phyloP scores from a whole-genome alignment of 2,888 invertebrate genomes.

The Ophion slaviceki region DNA sequence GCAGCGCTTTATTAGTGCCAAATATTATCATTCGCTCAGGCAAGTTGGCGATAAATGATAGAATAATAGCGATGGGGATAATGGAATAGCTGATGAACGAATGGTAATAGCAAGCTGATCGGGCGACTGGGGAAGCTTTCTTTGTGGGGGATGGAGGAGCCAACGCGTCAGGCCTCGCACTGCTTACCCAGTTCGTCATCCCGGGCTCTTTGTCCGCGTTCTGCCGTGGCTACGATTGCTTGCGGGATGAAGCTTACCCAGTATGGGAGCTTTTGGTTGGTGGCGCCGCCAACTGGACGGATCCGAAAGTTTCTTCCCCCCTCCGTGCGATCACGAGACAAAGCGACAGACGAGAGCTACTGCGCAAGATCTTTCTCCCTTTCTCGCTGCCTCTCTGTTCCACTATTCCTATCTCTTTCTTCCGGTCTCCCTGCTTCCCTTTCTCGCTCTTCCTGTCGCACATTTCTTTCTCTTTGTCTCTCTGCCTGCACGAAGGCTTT shows the following conservation, averaged over 20 bases:
- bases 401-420: constrained; percentile 15
- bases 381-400: neutral
- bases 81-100: neutral
- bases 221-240: constrained; percentile 47
- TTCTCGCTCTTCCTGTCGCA: neutral
- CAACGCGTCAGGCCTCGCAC: constrained; percentile 11
- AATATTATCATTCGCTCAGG: no score
- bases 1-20: no score
- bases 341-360: constrained; percentile 39
- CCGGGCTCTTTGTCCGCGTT: constrained; percentile 55
- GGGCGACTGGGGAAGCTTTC: constrained; percentile 3
- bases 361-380: constrained; percentile 43
- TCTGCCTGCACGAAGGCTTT: constrained; percentile 36
- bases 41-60: no score
- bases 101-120: neutral
- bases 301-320: constrained; percentile 54
- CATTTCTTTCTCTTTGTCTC: neutral
- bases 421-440: neutral
- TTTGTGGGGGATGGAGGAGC: constrained; percentile 9
- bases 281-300: constrained; percentile 63
- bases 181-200: constrained; percentile 40
- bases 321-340: constrained; percentile 27
- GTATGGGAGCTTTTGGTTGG: constrained; percentile 51
- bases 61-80: no score
- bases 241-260: constrained; percentile 41